These are phyloP conservation scores for Danionella dracula DNA, from an alignment of 2,797 vertebrate species.

Conservation along the genomic window DNA sequence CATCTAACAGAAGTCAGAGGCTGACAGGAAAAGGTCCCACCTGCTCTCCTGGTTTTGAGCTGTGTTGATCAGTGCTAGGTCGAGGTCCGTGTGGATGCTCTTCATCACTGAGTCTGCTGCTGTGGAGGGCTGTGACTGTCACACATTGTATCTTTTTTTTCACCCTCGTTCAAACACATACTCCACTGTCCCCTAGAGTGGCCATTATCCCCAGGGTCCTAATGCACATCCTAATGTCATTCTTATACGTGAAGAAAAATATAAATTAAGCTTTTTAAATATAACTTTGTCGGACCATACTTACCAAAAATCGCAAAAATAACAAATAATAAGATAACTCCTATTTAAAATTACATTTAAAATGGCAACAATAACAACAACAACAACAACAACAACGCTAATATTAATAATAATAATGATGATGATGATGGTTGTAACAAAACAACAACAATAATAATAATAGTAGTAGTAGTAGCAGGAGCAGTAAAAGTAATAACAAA, in stretches of 20 bases:
- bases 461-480: no score
- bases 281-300: no score
- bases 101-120: conserved; percentile 46
- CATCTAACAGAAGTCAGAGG: background rate
- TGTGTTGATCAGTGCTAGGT: conserved; percentile 22
- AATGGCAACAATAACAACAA: no score
- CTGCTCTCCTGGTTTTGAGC: conserved; percentile 22
- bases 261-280: background rate
- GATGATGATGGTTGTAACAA: no score
- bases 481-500: no score
- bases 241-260: no score
- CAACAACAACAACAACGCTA: no score
- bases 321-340: no score
- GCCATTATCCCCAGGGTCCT: conserved; percentile 61
- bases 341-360: no score
- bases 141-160: conserved; percentile 69
- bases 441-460: no score
- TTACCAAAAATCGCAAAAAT: no score
- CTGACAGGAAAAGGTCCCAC: background rate
- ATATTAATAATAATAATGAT: no score
- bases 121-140: conserved; percentile 77
- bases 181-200: conserved; percentile 60
- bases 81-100: conserved; percentile 36
- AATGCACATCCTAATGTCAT: conserved; percentile 45
- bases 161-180: conserved; percentile 60